Conservation (phyloP, 1,140 invertebrate species). For the Nixonia krombeini region DNA sequence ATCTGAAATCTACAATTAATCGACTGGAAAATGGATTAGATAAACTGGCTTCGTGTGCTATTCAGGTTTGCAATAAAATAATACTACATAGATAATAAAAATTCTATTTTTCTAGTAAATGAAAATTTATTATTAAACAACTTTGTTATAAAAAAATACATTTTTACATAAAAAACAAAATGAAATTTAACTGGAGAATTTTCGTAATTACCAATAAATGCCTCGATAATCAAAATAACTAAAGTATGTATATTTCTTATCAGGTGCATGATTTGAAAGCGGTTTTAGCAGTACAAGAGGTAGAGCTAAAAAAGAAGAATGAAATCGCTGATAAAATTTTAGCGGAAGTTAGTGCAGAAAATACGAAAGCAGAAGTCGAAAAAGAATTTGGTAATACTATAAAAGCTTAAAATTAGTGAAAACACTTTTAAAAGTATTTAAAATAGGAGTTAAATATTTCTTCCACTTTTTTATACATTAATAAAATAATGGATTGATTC, state of each 20-base stretch:
- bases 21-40: constrained; percentile 90
- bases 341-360: constrained; percentile 89
- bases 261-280: constrained; percentile 81
- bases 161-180: constrained; percentile 2
- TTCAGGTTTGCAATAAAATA: constrained; percentile 75
- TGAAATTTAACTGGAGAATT: not conserved
- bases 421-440: too few relatives aligned
- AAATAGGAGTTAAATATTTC: too few relatives aligned
- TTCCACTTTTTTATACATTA: too few relatives aligned
- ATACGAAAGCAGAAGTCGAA: constrained; percentile 90
- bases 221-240: not conserved
- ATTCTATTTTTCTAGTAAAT: too few relatives aligned
- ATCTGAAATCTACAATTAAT: constrained; percentile 83
- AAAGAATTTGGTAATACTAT: constrained; percentile 79
- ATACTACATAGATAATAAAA: not conserved
- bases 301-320: constrained; percentile 90
- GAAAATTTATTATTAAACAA: too few relatives aligned
- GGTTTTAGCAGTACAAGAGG: constrained; percentile 89
- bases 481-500: not conserved
- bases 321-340: constrained; percentile 92
- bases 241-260: constrained; percentile 8
- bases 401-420: constrained; percentile 15
- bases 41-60: constrained; percentile 86
- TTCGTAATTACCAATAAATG: not conserved
- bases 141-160: too few relatives aligned